These are phyloP conservation scores for Dicaeum eximium DNA, from an alignment of 2,113 vertebrate genomes.

Conservation along the genomic window DNA sequence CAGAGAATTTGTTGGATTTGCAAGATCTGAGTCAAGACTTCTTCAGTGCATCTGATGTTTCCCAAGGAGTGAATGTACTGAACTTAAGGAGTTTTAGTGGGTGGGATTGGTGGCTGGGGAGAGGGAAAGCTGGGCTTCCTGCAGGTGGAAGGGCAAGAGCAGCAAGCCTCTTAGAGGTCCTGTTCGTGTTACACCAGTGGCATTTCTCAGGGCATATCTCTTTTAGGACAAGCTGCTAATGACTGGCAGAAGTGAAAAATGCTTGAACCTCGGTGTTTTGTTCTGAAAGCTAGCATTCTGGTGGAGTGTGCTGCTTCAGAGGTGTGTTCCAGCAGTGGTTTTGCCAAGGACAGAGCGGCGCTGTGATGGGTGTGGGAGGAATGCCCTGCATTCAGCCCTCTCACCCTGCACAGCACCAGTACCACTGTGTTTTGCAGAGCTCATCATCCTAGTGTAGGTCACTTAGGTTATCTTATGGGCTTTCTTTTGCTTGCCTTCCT, in stretches of 20 bases:
- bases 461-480: not conserved
- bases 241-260: not conserved
- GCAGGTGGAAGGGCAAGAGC: not conserved
- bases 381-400: not conserved
- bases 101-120: not conserved
- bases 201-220: not conserved
- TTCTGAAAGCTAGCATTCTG: not conserved
- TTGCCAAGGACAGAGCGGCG: not conserved
- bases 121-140: not conserved
- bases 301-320: not conserved
- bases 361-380: not conserved
- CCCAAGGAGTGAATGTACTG: slow-evolving; percentile 29
- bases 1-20: not conserved
- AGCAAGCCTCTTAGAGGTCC: not conserved
- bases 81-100: not conserved
- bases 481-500: not conserved
- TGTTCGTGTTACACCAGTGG: not conserved
- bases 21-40: slow-evolving; percentile 49
- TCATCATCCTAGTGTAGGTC: not conserved
- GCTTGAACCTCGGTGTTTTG: not conserved
- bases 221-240: not conserved
- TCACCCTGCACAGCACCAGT: not conserved
- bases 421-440: not conserved
- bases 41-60: slow-evolving; percentile 56
- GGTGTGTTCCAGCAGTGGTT: not conserved